These are phyloP conservation scores for Plodia interpunctella DNA, from an alignment of 1,140 invertebrate species.

Conservation along the genomic window DNA sequence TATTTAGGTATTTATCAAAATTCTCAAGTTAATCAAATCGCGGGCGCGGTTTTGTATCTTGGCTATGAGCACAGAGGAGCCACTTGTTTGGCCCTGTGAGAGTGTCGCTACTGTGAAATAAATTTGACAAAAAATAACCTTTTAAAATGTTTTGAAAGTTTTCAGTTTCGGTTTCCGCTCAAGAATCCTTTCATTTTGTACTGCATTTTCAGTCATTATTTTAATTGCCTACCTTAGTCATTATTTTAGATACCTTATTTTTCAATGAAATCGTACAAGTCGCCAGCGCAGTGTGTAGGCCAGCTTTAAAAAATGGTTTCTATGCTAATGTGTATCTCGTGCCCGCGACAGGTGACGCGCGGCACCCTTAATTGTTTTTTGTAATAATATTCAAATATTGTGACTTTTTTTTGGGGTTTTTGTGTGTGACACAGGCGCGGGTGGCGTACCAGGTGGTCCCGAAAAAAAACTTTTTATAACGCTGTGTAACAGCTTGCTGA, in stretches of 20 bases:
- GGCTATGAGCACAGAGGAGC: too few relatives aligned
- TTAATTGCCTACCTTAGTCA: too few relatives aligned
- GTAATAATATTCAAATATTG: slow-evolving; percentile 75
- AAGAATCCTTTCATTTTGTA: too few relatives aligned
- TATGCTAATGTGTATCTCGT: slow-evolving; percentile 73
- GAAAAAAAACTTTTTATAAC: slow-evolving; percentile 51
- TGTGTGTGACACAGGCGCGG: slow-evolving; percentile 50
- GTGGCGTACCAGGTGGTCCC: slow-evolving; percentile 69
- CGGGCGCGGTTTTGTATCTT: too few relatives aligned
- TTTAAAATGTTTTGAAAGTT: too few relatives aligned
- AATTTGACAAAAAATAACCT: too few relatives aligned
- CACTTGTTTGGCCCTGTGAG: too few relatives aligned
- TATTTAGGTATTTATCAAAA: too few relatives aligned
- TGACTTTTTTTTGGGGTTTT: slow-evolving; percentile 61
- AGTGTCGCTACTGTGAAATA: too few relatives aligned
- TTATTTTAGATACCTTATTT: background rate
- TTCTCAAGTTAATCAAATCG: too few relatives aligned
- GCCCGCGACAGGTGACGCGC: slow-evolving; percentile 70
- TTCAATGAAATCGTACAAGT: slow-evolving; percentile 1
- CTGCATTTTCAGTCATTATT: too few relatives aligned
- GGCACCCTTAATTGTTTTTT: slow-evolving; percentile 75
- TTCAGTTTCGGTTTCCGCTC: too few relatives aligned
- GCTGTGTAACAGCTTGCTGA: slow-evolving; percentile 55
- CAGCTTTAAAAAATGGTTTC: slow-evolving; percentile 45
- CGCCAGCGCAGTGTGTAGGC: slow-evolving; percentile 12